Evolutionary conservation across 2,888 invertebrate species (phyloP).

Genomic region (Drosophila formosana): DNA sequence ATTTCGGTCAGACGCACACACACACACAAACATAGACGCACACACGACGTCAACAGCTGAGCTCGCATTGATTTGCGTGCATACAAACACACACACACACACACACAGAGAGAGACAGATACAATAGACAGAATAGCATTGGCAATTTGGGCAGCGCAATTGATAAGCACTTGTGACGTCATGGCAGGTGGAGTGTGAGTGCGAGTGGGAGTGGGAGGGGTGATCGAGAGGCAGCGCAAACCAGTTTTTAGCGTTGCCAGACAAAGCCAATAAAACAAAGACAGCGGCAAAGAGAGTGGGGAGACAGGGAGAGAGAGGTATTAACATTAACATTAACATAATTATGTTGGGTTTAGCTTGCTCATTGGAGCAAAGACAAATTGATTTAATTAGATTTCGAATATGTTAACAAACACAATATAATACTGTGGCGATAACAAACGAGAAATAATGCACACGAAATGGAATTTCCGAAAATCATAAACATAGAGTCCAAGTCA

Average conservation of each 20-base stretch:
- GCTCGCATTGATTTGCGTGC: constrained; percentile 29
- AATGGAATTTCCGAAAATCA: constrained; percentile 80
- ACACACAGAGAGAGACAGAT: not conserved
- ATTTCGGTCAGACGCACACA: constrained; percentile 7
- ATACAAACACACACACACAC: not conserved
- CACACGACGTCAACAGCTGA: constrained; percentile 2
- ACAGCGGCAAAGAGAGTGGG: not conserved
- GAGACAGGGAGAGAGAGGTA: constrained; percentile 4
- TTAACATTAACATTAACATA: constrained; percentile 42
- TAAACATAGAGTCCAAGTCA: constrained; percentile 50
- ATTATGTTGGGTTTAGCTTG: constrained; percentile 43
- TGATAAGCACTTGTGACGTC: constrained; percentile 55
- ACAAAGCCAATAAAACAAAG: constrained; percentile 13
- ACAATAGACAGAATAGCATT: constrained; percentile 14
- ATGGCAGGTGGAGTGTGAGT: constrained; percentile 39
- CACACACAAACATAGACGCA: constrained; percentile 1
- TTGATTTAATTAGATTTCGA: constrained; percentile 67
- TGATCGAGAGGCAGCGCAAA: constrained; percentile 35
- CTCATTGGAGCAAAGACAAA: constrained; percentile 56
- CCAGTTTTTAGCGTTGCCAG: constrained; percentile 63
- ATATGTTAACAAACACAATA: constrained; percentile 57
- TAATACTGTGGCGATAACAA: constrained; percentile 53
- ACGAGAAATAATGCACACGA: constrained; percentile 61
- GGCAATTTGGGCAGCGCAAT: constrained; percentile 40
- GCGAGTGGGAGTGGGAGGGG: constrained; percentile 23